Conservation (phyloP, 2,888 invertebrate genomes). For the Chalcis sispes region DNA sequence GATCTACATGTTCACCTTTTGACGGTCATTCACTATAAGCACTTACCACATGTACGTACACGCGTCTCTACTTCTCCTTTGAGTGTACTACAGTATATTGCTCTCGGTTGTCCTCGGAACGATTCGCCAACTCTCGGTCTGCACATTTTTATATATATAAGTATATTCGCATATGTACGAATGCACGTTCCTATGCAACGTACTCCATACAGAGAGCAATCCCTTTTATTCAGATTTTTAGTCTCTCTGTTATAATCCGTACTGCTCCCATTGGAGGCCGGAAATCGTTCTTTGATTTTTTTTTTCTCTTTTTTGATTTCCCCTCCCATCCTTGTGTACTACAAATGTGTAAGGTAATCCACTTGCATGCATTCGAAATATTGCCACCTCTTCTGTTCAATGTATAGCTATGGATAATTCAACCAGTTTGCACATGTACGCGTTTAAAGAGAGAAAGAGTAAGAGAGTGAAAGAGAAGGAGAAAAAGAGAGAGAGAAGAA, state of each 20-base stretch:
- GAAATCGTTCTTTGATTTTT: no score
- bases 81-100: not conserved
- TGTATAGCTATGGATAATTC: slow-evolving; percentile 24
- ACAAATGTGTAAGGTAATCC: no score
- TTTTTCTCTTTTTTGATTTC: slow-evolving; percentile 1
- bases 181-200: slow-evolving; percentile 31
- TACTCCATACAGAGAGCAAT: slow-evolving; percentile 31
- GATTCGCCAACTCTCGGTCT: slow-evolving; percentile 24
- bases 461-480: not conserved
- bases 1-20: slow-evolving; percentile 20
- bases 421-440: not conserved
- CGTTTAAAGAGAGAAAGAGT: not conserved
- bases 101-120: slow-evolving; percentile 24
- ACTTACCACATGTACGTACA: not conserved
- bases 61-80: no score
- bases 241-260: slow-evolving; percentile 44
- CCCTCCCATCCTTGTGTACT: not conserved
- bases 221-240: slow-evolving; percentile 47
- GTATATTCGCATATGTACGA: slow-evolving; percentile 1
- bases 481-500: slow-evolving; percentile 16
- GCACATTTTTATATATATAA: no score
- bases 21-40: slow-evolving; percentile 24
- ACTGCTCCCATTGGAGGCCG: slow-evolving; percentile 34
- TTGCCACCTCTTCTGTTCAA: slow-evolving; percentile 4
- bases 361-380: no score